Conservation (phyloP, 2,797 vertebrate genomes). For the Vipera latastei region DNA sequence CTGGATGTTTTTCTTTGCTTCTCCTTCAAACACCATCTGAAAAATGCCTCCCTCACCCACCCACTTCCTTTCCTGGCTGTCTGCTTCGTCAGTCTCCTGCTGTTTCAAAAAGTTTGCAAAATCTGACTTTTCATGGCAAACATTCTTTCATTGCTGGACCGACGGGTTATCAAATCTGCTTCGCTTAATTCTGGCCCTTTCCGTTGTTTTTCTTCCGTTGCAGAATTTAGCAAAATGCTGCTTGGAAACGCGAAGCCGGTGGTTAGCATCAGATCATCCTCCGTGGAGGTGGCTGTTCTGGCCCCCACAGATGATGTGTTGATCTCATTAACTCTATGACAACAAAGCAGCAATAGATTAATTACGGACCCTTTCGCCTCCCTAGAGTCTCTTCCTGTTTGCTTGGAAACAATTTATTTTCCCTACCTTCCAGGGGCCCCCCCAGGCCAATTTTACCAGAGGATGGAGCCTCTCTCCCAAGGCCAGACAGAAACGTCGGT, state of each 20-base stretch:
- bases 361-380: not conserved
- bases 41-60: not conserved
- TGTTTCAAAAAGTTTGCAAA: not conserved
- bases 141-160: not conserved
- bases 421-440: too few relatives aligned
- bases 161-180: not conserved
- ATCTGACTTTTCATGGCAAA: not conserved
- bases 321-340: conserved; percentile 15
- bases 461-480: not conserved
- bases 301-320: not conserved
- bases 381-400: not conserved
- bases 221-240: not conserved
- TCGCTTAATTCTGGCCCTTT: not conserved
- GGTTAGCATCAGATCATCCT: not conserved
- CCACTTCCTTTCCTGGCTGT: not conserved
- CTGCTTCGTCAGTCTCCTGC: not conserved
- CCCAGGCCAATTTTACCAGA: not conserved
- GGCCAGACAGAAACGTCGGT: not conserved
- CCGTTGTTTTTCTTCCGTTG: not conserved
- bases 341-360: not conserved
- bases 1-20: not conserved
- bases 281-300: not conserved
- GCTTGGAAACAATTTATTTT: not conserved
- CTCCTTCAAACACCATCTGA: not conserved
- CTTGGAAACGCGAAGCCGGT: too few relatives aligned